Conservation (phyloP, 1,140 invertebrate genomes). For the Ctenoplectra terminalis region DNA sequence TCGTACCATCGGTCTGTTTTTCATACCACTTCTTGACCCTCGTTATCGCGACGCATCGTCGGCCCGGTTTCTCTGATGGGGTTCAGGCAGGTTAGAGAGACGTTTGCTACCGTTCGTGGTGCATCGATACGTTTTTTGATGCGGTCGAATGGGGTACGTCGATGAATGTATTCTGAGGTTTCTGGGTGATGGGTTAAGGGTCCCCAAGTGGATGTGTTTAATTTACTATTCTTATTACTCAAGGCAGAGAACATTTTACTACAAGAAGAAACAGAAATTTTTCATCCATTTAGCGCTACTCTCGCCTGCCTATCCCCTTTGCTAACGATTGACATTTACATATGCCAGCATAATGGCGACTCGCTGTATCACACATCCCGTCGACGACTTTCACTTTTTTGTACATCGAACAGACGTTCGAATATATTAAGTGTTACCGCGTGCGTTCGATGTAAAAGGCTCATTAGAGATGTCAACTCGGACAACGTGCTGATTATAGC, state of each 20-base stretch:
- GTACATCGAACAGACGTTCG: slow-evolving; percentile 1
- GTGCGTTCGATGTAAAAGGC: slow-evolving; percentile 31
- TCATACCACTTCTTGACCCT: slow-evolving; percentile 39
- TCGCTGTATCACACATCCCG: slow-evolving; percentile 26
- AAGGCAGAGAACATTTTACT: background rate
- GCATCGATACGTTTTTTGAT: background rate
- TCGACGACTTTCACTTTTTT: slow-evolving; percentile 35
- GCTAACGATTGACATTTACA: slow-evolving; percentile 54
- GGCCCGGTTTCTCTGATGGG: background rate
- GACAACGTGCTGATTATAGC: slow-evolving; percentile 9
- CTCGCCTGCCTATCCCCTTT: background rate
- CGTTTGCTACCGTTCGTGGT: slow-evolving; percentile 8
- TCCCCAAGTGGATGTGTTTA: background rate
- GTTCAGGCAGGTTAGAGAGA: background rate
- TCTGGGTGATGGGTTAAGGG: no score
- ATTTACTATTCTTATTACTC: background rate
- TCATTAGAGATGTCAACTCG: slow-evolving; percentile 40
- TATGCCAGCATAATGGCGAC: slow-evolving; percentile 22
- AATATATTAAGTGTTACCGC: slow-evolving; percentile 19
- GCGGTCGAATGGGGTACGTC: no score
- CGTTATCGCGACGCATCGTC: slow-evolving; percentile 23
- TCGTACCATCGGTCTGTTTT: slow-evolving; percentile 40
- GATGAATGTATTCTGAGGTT: background rate
- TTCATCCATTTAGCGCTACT: background rate
- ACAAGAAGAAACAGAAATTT: background rate